Base-by-base conservation (phyloP, 2,888 invertebrate species). In the Dorcus parallelipipedus region DNA sequence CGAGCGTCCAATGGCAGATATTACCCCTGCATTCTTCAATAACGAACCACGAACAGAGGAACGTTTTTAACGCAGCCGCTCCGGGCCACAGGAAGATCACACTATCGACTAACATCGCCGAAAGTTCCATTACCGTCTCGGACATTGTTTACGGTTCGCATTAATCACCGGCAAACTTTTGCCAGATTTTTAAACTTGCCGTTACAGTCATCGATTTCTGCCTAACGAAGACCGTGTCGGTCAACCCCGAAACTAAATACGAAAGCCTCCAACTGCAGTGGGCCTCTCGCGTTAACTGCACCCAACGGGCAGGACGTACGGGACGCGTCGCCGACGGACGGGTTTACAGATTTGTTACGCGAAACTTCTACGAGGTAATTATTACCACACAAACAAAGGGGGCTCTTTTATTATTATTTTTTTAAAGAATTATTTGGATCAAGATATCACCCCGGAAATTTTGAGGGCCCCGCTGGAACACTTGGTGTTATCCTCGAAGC, bases 121-220 rank as follows among this genome's bases (percentile, higher is more conserved):
- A 95, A 78, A 94, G 93, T 76, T 94, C 94, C 50, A 89, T 95
- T 66, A 95, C 95, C 0, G 93, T 95, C 6, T 88, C 92, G 0
- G 93, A 95, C 75, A 86, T 94, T 14, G 88, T 86, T 78, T 95
- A 91, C 78, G 89, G 89, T 89, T 73, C 71, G 66, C 14, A 9
- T 42, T 10, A 17, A 42, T 9, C 42, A 17, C 1, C 14, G 42
- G 42, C 42, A 14, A 7, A 14, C 4, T 14, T 7, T 8, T 42
- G 0, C 10, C 6, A 14, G 17, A 43, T 14, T 54, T n/a, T 49
- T 6, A 41, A 45, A n/a, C 52, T 61, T 62, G 59, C 43, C 68
- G 57, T 76, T 78, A 47, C 74, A 90, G 96, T 98, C 49, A 90
- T 97, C 69, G 97, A 98, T 79, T 97, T 93, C 78, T 97, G 97